Percentiles rank a stretch among this genome's conserved stretches.
Conservation (phyloP, 2,888 invertebrate genomes). For the Eristalinus aeneus region DNA sequence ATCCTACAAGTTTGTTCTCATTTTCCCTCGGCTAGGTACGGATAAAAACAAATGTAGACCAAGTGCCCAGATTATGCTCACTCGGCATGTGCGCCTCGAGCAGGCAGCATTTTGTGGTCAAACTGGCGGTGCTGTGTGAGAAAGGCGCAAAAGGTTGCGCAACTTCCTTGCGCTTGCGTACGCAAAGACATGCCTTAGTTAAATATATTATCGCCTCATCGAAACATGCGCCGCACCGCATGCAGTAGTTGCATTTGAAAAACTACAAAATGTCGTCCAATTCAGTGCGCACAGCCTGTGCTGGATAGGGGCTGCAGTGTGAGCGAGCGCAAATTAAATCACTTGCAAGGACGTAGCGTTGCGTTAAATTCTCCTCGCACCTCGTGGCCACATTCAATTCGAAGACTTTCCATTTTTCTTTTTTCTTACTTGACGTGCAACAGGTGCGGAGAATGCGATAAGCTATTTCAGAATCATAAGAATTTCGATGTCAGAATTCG, state of each 20-base stretch:
- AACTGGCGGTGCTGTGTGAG: neutral
- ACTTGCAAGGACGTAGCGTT: constrained; percentile 23
- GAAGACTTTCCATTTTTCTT: constrained; percentile 60
- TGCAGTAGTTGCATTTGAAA: neutral
- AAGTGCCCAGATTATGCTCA: neutral
- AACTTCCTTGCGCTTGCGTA: constrained; percentile 31
- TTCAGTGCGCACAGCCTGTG: neutral
- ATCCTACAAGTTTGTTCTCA: neutral
- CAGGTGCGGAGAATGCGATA: constrained; percentile 57
- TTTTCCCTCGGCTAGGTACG: neutral
- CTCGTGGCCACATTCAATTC: constrained; percentile 11
- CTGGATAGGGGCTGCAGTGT: neutral
- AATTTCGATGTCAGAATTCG: constrained; percentile 39
- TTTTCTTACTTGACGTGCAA: neutral
- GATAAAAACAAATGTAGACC: neutral
- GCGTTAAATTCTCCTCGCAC: constrained; percentile 13
- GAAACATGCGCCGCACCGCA: neutral
- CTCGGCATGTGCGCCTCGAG: neutral
- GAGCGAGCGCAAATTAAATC: constrained; percentile 9
- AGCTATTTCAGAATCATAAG: constrained; percentile 27
- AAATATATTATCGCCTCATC: constrained; percentile 18
- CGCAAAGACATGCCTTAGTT: neutral
- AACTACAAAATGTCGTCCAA: neutral
- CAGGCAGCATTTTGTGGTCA: neutral
- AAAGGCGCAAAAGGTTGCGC: constrained; percentile 23